A percentile compares a stretch with the other conserved stretches of the same genome.
phyloP scores from a whole-genome alignment of 1,140 invertebrate genomes.

The Saccostrea echinata region DNA sequence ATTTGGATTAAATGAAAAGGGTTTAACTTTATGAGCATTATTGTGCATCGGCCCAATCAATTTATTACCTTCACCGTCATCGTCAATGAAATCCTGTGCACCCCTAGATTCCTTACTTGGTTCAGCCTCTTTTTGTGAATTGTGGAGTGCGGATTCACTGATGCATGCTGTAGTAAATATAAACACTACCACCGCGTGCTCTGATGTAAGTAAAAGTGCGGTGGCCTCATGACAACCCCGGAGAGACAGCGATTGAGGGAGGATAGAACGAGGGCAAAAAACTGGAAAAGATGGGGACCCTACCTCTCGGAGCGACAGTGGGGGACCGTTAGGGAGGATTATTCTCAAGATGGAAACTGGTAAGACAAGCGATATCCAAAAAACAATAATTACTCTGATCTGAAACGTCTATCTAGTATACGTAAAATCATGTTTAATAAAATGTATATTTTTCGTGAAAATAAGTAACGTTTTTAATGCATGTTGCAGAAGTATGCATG shows the following conservation, averaged over 20 bases:
- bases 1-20: too few species aligned
- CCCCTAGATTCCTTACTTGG: slow-evolving; percentile 37
- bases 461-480: too few species aligned
- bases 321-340: slow-evolving; percentile 81
- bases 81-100: not conserved
- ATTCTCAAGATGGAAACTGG: slow-evolving; percentile 79
- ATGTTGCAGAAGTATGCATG: too few species aligned
- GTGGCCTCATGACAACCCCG: slow-evolving; percentile 54
- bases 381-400: too few species aligned
- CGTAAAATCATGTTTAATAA: too few species aligned
- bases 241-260: slow-evolving; percentile 71
- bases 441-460: too few species aligned
- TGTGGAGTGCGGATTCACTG: not conserved
- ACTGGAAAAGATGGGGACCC: slow-evolving; percentile 80
- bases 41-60: too few species aligned
- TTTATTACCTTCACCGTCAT: not conserved
- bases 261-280: slow-evolving; percentile 67
- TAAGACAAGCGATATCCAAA: slow-evolving; percentile 57
- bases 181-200: not conserved
- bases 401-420: too few species aligned
- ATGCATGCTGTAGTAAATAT: slow-evolving; percentile 2
- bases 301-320: slow-evolving; percentile 80
- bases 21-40: too few species aligned
- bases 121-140: not conserved
- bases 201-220: not conserved